Conservation (phyloP, 2,888 invertebrate genomes). For the Anticlea derivata region DNA sequence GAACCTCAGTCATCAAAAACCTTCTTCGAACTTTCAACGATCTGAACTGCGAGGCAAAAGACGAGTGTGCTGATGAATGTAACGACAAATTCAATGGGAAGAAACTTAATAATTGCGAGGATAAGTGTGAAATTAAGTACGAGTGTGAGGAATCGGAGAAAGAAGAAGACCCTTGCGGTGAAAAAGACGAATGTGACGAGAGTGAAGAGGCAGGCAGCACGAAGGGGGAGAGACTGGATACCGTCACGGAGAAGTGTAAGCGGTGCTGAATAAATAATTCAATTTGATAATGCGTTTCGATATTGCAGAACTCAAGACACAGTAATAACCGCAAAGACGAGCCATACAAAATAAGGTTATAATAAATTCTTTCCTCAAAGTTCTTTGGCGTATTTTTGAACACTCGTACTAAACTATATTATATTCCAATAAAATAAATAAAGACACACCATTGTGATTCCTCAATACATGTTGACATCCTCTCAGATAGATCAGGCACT, state of each 20-base stretch:
- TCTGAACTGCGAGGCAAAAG: constrained; percentile 46
- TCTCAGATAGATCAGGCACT: no score
- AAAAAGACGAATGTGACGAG: constrained; percentile 30
- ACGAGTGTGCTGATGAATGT: constrained; percentile 50
- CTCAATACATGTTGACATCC: no score
- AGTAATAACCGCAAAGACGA: no score
- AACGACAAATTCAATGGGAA: constrained; percentile 20
- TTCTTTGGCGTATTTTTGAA: no score
- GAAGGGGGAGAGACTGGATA: constrained; percentile 11
- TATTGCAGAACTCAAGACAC: no score
- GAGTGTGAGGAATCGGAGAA: constrained; percentile 41
- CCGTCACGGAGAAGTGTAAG: constrained; percentile 21
- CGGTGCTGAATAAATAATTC: constrained; percentile 29
- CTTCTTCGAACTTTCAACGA: constrained; percentile 42
- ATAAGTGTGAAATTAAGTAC: constrained; percentile 43
- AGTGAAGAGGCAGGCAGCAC: constrained; percentile 28
- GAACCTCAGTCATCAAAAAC: constrained; percentile 48
- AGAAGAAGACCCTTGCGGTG: constrained; percentile 28
- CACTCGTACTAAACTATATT: no score
- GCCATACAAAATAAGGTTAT: no score
- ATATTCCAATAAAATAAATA: no score
- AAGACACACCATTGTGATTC: no score
- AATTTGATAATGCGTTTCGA: constrained; percentile 2
- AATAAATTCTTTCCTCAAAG: no score
- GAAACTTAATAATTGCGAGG: constrained; percentile 38